phyloP scores from a whole-genome alignment of 2,797 vertebrate genomes.

The Atherinosoma microstoma region DNA sequence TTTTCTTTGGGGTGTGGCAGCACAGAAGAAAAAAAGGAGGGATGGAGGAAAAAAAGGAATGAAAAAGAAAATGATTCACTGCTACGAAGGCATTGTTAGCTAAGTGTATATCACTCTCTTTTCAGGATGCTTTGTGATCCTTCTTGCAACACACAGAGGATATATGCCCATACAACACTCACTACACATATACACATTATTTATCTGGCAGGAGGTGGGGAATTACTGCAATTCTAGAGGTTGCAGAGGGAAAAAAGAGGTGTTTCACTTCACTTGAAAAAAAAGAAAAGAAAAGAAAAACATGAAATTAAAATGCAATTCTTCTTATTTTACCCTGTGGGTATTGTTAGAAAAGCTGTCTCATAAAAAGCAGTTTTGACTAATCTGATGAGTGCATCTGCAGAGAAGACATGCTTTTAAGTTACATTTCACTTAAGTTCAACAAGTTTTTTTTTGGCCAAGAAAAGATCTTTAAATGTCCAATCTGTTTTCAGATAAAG shows the following conservation, averaged over 20 bases:
- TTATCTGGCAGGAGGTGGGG: slow-evolving; percentile 17
- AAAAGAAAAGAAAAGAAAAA: not conserved
- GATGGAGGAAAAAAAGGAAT: slow-evolving; percentile 19
- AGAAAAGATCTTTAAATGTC: not conserved
- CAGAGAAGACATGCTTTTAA: not conserved
- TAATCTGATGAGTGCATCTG: slow-evolving; percentile 1
- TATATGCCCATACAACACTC: slow-evolving; percentile 3
- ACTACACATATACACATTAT: not conserved
- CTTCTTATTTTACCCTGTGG: not conserved
- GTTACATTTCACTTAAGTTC: not conserved
- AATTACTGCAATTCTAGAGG: slow-evolving; percentile 25
- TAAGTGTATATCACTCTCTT: slow-evolving; percentile 40
- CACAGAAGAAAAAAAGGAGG: slow-evolving; percentile 34
- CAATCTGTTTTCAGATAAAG: not conserved
- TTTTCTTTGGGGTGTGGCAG: slow-evolving; percentile 43
- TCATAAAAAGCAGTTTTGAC: not conserved
- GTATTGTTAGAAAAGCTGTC: slow-evolving; percentile 4
- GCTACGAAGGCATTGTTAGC: slow-evolving; percentile 52
- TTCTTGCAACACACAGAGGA: slow-evolving; percentile 23
- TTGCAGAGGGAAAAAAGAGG: not conserved
- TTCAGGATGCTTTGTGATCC: slow-evolving; percentile 45
- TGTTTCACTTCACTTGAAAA: not conserved
- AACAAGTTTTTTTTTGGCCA: not conserved
- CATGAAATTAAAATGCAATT: not conserved
- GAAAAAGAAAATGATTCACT: slow-evolving; percentile 51